A percentile compares a stretch with the other conserved stretches of the same genome.
These are phyloP conservation scores for Mesorhabditis sp. DNA, from an alignment of 2,888 invertebrate genomes.

Conservation along the genomic window DNA sequence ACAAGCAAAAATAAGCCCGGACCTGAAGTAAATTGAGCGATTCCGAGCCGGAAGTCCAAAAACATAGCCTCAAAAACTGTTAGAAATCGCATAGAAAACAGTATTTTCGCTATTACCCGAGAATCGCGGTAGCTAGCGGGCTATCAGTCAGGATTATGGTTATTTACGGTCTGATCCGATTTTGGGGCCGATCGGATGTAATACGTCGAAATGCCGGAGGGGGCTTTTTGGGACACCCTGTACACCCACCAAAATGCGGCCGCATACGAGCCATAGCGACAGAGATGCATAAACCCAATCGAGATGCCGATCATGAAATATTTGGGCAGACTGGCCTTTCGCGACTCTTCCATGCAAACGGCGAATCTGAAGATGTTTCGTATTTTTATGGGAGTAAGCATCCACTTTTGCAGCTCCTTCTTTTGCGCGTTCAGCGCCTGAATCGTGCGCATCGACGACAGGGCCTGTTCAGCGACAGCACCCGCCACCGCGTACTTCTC, in stretches of 20 bases:
- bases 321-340: conserved; percentile 52
- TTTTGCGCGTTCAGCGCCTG: conserved; percentile 52
- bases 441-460: conserved; percentile 57
- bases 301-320: conserved; percentile 54
- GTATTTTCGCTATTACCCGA: too few relatives aligned
- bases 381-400: background rate
- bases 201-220: too few relatives aligned
- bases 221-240: background rate
- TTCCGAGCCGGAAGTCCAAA: too few relatives aligned
- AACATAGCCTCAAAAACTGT: too few relatives aligned
- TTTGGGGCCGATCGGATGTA: too few relatives aligned
- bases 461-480: conserved; percentile 58
- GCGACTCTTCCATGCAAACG: conserved; percentile 18
- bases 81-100: too few relatives aligned
- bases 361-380: background rate
- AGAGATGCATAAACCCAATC: conserved; percentile 50
- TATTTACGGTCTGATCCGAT: too few relatives aligned
- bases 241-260: conserved; percentile 51
- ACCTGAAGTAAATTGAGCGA: too few relatives aligned
- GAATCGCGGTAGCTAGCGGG: too few relatives aligned
- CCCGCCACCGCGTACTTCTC: conserved; percentile 58
- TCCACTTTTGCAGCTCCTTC: background rate
- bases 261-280: conserved; percentile 59
- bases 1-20: too few relatives aligned
- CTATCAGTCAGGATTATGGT: too few relatives aligned